These are phyloP conservation scores for Neoseiulus cucumeris DNA, from an alignment of 1,140 invertebrate genomes.

Conservation along the genomic window DNA sequence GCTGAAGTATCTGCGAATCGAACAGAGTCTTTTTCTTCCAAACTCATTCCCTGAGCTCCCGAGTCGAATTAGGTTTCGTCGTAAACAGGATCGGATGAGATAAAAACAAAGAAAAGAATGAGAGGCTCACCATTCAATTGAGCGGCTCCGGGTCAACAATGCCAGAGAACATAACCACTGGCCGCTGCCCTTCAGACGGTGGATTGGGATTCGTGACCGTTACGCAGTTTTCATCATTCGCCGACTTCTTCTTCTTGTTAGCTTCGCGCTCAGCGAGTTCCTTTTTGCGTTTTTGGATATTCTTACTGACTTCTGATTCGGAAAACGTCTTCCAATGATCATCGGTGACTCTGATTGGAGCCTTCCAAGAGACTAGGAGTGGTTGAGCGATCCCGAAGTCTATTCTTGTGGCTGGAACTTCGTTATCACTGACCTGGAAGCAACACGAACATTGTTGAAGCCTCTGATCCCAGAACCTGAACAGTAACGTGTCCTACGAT, in stretches of 20 bases:
- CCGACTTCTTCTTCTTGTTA: neutral
- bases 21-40: no score
- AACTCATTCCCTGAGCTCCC: no score
- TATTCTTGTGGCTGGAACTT: neutral
- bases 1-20: conserved; percentile 30
- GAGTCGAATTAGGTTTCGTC: no score
- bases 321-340: neutral
- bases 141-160: neutral
- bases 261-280: neutral
- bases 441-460: neutral
- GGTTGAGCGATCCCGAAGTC: neutral
- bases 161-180: conserved; percentile 15
- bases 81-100: no score
- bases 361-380: neutral
- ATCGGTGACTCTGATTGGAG: neutral
- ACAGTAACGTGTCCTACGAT: no score
- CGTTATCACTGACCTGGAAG: neutral
- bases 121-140: neutral
- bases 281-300: neutral
- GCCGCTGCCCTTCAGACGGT: conserved; percentile 9
- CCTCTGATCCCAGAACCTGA: no score
- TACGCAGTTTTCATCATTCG: conserved; percentile 10
- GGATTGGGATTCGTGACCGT: conserved; percentile 14
- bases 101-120: no score
- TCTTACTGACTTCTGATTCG: neutral